Percentiles rank a stretch among this genome's conserved stretches.
phyloP scores from a whole-genome alignment of 2,888 invertebrate genomes.

The Lycaena phlaeas region DNA sequence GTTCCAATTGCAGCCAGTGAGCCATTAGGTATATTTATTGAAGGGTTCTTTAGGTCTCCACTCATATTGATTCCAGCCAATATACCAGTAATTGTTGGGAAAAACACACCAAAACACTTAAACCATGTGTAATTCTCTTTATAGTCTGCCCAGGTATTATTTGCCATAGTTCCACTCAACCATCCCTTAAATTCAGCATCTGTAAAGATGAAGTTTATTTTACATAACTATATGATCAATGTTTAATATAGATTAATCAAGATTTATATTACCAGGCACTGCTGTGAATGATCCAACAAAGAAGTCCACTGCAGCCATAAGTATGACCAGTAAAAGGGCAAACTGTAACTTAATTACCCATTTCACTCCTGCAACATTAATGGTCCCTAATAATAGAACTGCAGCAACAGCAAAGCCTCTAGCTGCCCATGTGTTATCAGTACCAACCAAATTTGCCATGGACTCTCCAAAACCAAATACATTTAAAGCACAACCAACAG shows the following conservation, averaged over 20 bases:
- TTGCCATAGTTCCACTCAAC: conserved; percentile 82
- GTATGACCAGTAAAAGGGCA: conserved; percentile 85
- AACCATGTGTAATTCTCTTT: conserved; percentile 91
- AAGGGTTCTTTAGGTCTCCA: conserved; percentile 93
- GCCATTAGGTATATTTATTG: conserved; percentile 94
- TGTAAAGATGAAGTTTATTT: conserved; percentile 30
- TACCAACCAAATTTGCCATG: conserved; percentile 87
- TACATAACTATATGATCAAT: too few species aligned
- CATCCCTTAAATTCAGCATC: conserved; percentile 90
- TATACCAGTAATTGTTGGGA: conserved; percentile 97
- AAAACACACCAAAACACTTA: conserved; percentile 96
- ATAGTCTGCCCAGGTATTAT: conserved; percentile 88
- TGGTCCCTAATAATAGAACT: conserved; percentile 87
- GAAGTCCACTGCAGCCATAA: conserved; percentile 93
- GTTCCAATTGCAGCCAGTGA: conserved; percentile 93
- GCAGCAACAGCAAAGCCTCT: conserved; percentile 91
- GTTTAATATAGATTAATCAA: too few species aligned
- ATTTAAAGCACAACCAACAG: conserved; percentile 96
- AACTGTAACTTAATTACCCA: conserved; percentile 98
- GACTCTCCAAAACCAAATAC: conserved; percentile 98
- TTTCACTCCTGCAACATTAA: conserved; percentile 97
- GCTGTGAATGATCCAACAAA: conserved; percentile 91
- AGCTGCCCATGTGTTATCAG: conserved; percentile 84
- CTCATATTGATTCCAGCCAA: conserved; percentile 99
- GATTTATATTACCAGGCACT: conserved; percentile 76